Conservation (phyloP, 2,113 vertebrate species). For the Ptyas mucosa region DNA sequence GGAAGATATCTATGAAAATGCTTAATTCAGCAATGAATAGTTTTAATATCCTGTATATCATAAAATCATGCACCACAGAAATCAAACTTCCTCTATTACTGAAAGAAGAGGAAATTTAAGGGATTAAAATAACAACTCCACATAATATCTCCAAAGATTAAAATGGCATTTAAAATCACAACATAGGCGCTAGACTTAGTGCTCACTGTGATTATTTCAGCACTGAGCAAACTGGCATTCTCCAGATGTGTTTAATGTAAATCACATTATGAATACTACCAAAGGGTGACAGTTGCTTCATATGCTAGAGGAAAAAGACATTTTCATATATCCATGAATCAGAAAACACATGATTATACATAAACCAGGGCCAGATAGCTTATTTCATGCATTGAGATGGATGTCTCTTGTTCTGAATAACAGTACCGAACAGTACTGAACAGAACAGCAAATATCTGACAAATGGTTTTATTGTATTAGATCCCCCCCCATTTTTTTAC, state of each 20-base stretch:
- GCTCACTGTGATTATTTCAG: constrained; percentile 44
- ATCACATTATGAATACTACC: background rate
- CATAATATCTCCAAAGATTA: constrained; percentile 55
- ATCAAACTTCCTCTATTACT: constrained; percentile 59
- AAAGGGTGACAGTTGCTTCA: background rate
- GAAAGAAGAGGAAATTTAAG: constrained; percentile 67
- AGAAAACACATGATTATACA: background rate
- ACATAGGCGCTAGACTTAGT: constrained; percentile 33
- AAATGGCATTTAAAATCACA: constrained; percentile 45
- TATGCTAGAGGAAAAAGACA: background rate
- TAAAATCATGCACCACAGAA: constrained; percentile 53
- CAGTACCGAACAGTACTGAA: background rate
- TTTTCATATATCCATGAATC: background rate
- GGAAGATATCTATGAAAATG: constrained; percentile 59
- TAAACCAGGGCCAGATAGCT: background rate
- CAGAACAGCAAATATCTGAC: background rate
- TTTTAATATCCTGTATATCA: constrained; percentile 69
- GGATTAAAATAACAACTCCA: constrained; percentile 63
- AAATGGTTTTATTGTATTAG: background rate
- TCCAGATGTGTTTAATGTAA: background rate
- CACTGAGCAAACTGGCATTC: background rate
- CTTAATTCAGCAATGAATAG: constrained; percentile 43
- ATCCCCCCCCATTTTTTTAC: background rate
- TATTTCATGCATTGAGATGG: background rate
- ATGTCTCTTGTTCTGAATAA: background rate